Evolutionary conservation across 2,113 vertebrate species (phyloP).

Genomic region (Arenaria interpres): DNA sequence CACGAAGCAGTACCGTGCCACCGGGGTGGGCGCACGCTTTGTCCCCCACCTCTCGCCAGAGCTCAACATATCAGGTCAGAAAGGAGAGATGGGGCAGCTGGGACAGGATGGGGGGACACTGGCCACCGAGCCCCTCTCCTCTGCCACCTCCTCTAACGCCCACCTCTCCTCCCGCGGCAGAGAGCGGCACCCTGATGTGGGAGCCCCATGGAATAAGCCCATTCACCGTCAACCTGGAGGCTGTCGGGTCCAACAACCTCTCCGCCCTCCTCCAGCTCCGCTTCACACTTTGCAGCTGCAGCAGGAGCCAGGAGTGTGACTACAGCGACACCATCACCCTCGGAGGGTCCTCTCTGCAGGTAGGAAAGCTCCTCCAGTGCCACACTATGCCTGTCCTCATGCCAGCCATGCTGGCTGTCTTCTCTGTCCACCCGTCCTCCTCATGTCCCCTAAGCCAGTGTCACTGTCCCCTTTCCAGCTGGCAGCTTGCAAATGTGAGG

Average conservation of each 20-base stretch:
- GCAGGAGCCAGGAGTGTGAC: slow-evolving; percentile 40
- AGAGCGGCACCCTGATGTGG: background rate
- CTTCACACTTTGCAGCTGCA: slow-evolving; percentile 61
- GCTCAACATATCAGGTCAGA: slow-evolving; percentile 39
- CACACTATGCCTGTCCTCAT: background rate
- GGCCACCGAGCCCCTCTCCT: background rate
- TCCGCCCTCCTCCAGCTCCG: slow-evolving; percentile 25
- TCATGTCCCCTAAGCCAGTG: background rate
- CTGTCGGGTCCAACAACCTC: slow-evolving; percentile 34
- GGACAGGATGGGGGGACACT: too few relatives aligned
- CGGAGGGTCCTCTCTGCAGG: slow-evolving; percentile 24
- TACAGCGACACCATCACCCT: background rate
- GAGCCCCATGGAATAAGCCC: background rate
- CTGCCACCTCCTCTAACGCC: background rate
- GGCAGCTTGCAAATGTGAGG: slow-evolving; percentile 33
- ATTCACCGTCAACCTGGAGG: background rate
- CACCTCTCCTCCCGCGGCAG: background rate
- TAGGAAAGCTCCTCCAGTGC: background rate
- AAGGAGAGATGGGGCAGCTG: background rate
- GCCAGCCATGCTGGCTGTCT: background rate
- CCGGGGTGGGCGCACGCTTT: background rate
- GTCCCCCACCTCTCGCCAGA: background rate
- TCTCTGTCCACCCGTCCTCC: background rate
- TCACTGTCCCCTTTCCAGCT: background rate
- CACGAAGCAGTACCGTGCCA: background rate